Evolutionary conservation across 64 coral and sea anemone species (phyloP).

Genomic region (Montipora cactus): DNA sequence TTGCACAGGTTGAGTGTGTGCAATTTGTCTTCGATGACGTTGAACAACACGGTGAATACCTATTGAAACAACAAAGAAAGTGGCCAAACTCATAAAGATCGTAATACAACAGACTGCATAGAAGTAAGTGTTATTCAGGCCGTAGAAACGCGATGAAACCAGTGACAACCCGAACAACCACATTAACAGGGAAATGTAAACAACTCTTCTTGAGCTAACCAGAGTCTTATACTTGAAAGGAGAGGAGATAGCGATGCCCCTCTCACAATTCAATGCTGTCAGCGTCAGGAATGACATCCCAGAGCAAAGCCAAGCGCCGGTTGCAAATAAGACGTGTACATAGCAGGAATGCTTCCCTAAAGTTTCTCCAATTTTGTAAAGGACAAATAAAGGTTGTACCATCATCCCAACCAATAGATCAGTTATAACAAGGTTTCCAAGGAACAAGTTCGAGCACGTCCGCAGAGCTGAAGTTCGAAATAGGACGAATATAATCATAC

Average conservation of each 20-base stretch:
- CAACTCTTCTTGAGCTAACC: constrained; percentile 28
- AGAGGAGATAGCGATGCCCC: constrained; percentile 80
- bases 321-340: constrained; percentile 79
- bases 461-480: constrained; percentile 70
- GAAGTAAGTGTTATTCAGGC: constrained; percentile 59
- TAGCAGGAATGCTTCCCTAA: constrained; percentile 60
- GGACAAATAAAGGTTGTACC: constrained; percentile 82
- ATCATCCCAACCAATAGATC: constrained; percentile 73
- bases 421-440: constrained; percentile 85
- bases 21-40: constrained; percentile 69
- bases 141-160: constrained; percentile 69
- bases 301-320: constrained; percentile 78
- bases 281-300: constrained; percentile 88
- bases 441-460: constrained; percentile 82
- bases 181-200: constrained; percentile 48
- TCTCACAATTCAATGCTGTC: constrained; percentile 69
- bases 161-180: constrained; percentile 61
- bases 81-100: constrained; percentile 65
- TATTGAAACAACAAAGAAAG: constrained; percentile 76
- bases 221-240: constrained; percentile 67
- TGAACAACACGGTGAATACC: constrained; percentile 78
- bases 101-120: constrained; percentile 51
- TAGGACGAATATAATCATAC: constrained; percentile 59
- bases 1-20: background rate
- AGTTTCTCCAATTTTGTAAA: constrained; percentile 76